These are phyloP conservation scores for Ditula angustiorana DNA, from an alignment of 2,888 invertebrate genomes.

Conservation along the genomic window DNA sequence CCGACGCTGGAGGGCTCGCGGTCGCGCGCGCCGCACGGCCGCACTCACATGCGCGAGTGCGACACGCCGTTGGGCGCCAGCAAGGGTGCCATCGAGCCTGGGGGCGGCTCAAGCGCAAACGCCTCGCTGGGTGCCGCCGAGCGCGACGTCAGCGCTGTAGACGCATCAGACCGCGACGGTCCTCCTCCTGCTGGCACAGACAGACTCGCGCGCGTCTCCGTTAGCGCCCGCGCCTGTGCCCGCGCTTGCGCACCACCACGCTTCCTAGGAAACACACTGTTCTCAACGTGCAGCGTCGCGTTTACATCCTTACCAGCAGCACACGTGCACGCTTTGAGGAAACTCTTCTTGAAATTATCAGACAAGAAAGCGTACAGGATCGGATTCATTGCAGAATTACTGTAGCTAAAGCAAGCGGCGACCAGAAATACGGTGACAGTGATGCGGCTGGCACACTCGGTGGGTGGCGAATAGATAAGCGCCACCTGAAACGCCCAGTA, in stretches of 20 bases:
- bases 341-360: conserved; percentile 98
- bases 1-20: conserved; percentile 60
- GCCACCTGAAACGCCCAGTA: conserved; percentile 97
- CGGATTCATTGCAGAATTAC: conserved; percentile 97
- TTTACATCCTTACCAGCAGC: conserved; percentile 94
- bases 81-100: conserved; percentile 65
- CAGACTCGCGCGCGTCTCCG: conserved; percentile 55
- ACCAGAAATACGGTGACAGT: conserved; percentile 93
- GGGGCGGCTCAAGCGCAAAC: conserved; percentile 68
- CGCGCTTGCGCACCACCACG: conserved; percentile 65
- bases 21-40: conserved; percentile 63
- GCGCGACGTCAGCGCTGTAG: conserved; percentile 81
- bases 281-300: conserved; percentile 94
- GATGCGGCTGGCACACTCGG: conserved; percentile 89
- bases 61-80: conserved; percentile 72
- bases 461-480: conserved; percentile 90
- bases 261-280: conserved; percentile 90
- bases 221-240: conserved; percentile 50
- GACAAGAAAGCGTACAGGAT: conserved; percentile 96
- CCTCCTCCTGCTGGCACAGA: conserved; percentile 57
- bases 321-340: conserved; percentile 96
- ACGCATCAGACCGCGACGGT: conserved; percentile 77
- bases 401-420: conserved; percentile 93
- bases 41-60: conserved; percentile 77
- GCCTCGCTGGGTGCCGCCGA: conserved; percentile 70